These are phyloP conservation scores for Sebastes glaucus DNA, from an alignment of 2,797 vertebrate genomes.

Conservation along the genomic window DNA sequence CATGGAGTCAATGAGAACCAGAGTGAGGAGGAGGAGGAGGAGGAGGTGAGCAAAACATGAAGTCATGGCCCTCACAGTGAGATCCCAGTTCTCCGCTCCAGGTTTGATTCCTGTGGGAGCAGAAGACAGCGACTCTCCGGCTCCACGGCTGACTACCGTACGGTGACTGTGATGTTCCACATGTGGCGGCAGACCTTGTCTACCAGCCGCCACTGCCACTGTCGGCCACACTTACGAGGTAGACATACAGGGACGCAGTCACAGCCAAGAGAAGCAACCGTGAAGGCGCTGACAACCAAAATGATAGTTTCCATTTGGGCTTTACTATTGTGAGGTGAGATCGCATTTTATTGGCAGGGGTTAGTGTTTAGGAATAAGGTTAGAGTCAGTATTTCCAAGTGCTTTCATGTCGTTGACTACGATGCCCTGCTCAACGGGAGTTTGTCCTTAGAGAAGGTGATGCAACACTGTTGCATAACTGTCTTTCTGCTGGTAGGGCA, in stretches of 20 bases:
- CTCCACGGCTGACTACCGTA: conserved; percentile 70
- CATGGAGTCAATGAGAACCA: conserved; percentile 53
- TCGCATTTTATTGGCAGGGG: conserved; percentile 50
- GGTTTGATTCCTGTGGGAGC: conserved; percentile 61
- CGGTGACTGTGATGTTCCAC: conserved; percentile 79
- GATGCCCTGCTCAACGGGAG: conserved; percentile 8
- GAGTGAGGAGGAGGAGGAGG: conserved; percentile 22
- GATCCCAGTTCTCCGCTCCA: conserved; percentile 58
- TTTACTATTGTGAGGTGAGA: conserved; percentile 58
- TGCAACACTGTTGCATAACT: conserved; percentile 8
- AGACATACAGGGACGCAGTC: conserved; percentile 38
- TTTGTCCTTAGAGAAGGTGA: conserved; percentile 24
- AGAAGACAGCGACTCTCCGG: conserved; percentile 70
- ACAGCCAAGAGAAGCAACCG: conserved; percentile 64
- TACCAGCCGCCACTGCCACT: conserved; percentile 21
- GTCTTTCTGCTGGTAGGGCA: background rate
- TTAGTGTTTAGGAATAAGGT: conserved; percentile 13
- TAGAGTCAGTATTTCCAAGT: conserved; percentile 48
- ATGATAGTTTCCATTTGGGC: conserved; percentile 68
- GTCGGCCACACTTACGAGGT: conserved; percentile 23
- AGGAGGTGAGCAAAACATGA: conserved; percentile 61
- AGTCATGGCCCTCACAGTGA: conserved; percentile 68
- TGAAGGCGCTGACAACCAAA: conserved; percentile 64
- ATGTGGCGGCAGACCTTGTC: conserved; percentile 52
- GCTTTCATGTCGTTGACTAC: conserved; percentile 18